A percentile compares a stretch with the other conserved stretches of the same genome.
Evolutionary conservation across 2,888 invertebrate species (phyloP).

Genomic region (Theretra japonica): DNA sequence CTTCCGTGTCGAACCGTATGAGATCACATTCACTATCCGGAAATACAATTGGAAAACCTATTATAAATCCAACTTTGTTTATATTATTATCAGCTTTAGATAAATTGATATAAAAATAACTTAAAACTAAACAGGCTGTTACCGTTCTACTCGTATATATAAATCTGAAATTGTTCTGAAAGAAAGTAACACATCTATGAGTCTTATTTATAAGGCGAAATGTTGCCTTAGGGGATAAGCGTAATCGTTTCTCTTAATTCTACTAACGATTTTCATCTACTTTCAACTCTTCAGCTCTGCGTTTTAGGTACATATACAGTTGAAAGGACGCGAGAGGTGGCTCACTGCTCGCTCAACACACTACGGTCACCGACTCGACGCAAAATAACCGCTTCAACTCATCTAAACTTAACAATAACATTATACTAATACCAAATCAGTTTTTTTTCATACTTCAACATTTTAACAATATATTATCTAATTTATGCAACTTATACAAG

Average conservation of each 20-base stretch:
- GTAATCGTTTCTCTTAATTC: constrained; percentile 79
- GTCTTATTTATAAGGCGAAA: constrained; percentile 78
- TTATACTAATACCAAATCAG: not conserved
- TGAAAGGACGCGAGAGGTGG: not conserved
- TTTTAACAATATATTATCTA: constrained; percentile 8
- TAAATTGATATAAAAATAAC: constrained; percentile 81
- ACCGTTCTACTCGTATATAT: constrained; percentile 40
- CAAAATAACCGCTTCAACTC: too few relatives aligned
- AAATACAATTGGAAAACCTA: constrained; percentile 66
- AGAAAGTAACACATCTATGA: constrained; percentile 71
- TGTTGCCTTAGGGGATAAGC: constrained; percentile 73
- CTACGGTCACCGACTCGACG: not conserved
- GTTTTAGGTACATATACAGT: constrained; percentile 25
- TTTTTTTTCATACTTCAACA: not conserved
- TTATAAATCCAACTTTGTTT: constrained; percentile 51
- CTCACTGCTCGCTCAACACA: constrained; percentile 16
- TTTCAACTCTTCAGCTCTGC: constrained; percentile 41
- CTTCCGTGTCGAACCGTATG: constrained; percentile 60
- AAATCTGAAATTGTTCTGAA: constrained; percentile 72
- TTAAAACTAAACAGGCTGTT: constrained; percentile 66
- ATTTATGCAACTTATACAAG: constrained; percentile 4
- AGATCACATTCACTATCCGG: constrained; percentile 72
- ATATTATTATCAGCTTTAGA: constrained; percentile 71
- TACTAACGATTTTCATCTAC: constrained; percentile 56
- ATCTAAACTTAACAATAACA: constrained; percentile 26